Evolutionary conservation across 2,888 invertebrate genomes (phyloP).

Genomic region (Lissocephala sabroskyi): DNA sequence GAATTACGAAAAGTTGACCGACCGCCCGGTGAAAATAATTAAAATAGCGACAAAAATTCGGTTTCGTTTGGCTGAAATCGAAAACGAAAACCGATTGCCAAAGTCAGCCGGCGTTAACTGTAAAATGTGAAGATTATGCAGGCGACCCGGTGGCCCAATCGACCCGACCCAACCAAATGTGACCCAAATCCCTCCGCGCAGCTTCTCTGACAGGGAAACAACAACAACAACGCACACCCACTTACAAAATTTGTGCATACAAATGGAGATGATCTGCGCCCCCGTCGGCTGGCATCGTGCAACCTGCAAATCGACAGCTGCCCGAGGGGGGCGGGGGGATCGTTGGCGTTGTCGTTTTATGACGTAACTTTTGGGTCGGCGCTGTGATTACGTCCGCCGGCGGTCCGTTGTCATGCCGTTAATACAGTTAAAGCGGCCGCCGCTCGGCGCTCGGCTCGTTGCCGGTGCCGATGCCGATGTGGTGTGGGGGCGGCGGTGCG

Average conservation of each 20-base stretch:
- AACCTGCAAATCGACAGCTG: too few species aligned
- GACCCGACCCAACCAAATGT: too few species aligned
- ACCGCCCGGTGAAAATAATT: constrained; percentile 11
- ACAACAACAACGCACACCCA: background rate
- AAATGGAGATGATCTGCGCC: background rate
- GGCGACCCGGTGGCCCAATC: constrained; percentile 20
- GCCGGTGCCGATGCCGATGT: too few species aligned
- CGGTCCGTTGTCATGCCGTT: constrained; percentile 26
- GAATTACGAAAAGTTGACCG: constrained; percentile 45
- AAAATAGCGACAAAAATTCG: constrained; percentile 4
- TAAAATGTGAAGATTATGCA: constrained; percentile 31
- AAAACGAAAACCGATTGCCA: too few species aligned
- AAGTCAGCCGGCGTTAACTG: constrained; percentile 33
- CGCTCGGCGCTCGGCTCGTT: too few species aligned
- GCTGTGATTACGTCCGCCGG: constrained; percentile 54
- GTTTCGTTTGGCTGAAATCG: too few species aligned
- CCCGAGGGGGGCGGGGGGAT: too few species aligned
- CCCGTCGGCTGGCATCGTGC: too few species aligned
- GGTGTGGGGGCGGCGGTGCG: background rate
- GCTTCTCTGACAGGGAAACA: background rate
- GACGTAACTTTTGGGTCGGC: constrained; percentile 58
- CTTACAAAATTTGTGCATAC: background rate
- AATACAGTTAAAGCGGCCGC: constrained; percentile 54
- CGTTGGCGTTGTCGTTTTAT: constrained; percentile 40
- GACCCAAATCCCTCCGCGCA: too few species aligned